Percentiles rank a stretch among this genome's conserved stretches.
These are phyloP conservation scores for Polyommatus iphigenia DNA, from an alignment of 2,888 invertebrate genomes.

Conservation along the genomic window DNA sequence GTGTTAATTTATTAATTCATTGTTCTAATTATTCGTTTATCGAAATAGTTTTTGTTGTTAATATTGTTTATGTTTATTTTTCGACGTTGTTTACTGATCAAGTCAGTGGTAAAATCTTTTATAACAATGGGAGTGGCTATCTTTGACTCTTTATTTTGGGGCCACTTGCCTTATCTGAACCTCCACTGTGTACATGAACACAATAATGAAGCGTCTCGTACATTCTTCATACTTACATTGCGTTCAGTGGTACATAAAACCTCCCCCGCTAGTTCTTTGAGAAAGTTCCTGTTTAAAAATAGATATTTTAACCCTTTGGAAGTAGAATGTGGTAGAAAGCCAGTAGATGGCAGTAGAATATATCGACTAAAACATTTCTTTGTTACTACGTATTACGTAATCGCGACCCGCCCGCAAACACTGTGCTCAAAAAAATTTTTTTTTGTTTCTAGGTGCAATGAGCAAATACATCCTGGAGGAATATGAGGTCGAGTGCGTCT, in stretches of 20 bases:
- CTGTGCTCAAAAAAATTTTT: neutral
- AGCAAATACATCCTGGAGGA: constrained; percentile 1
- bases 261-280: neutral
- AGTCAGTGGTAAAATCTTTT: too few relatives aligned
- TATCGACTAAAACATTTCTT: neutral
- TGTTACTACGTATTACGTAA: neutral
- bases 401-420: neutral
- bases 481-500: neutral
- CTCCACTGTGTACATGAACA: neutral
- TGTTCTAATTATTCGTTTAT: neutral
- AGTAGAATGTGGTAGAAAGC: neutral
- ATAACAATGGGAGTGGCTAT: too few relatives aligned
- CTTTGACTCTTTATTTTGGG: too few relatives aligned
- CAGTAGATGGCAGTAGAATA: neutral
- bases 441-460: neutral
- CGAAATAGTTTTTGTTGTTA: neutral
- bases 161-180: too few relatives aligned
- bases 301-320: neutral
- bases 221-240: neutral
- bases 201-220: neutral
- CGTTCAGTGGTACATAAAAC: neutral
- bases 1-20: neutral
- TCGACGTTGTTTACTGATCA: too few relatives aligned
- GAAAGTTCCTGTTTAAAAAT: neutral
- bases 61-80: neutral